Percentiles rank a stretch among this genome's conserved stretches.
These are phyloP conservation scores for Perca schrenkii DNA, from an alignment of 2,113 vertebrate species.

Conservation along the genomic window DNA sequence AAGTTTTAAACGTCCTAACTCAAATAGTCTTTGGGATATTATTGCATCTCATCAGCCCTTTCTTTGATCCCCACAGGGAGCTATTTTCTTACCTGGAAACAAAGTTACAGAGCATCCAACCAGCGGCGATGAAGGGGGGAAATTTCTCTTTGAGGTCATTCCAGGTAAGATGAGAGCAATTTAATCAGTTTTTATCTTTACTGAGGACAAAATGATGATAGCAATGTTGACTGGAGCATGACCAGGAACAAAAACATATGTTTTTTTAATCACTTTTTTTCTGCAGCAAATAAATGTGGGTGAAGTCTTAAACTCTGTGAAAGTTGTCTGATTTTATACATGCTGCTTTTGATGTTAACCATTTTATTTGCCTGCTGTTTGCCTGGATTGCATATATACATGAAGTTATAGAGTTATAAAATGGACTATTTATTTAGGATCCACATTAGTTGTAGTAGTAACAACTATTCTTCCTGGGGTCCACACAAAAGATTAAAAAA, in stretches of 20 bases:
- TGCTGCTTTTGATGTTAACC: no score
- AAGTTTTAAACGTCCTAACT: neutral
- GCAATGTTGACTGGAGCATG: neutral
- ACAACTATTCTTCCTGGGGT: no score
- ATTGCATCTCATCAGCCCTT: neutral
- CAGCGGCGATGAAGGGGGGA: slow-evolving; percentile 93
- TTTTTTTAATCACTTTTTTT: neutral
- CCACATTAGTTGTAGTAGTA: no score
- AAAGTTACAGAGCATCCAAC: slow-evolving; percentile 94
- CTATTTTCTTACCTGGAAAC: slow-evolving; percentile 95
- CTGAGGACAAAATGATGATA: slow-evolving; percentile 11
- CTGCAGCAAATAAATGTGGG: neutral
- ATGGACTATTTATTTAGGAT: neutral
- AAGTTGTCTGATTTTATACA: neutral
- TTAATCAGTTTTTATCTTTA: slow-evolving; percentile 9
- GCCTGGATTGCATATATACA: neutral
- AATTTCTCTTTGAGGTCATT: slow-evolving; percentile 97
- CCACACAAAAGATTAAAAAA: no score
- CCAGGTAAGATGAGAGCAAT: slow-evolving; percentile 88
- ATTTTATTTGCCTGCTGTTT: neutral
- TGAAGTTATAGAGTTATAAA: neutral
- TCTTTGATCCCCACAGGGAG: slow-evolving; percentile 84
- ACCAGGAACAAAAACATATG: slow-evolving; percentile 11
- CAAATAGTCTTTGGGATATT: neutral
- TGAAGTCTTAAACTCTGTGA: neutral